phyloP scores from a whole-genome alignment of 2,888 invertebrate genomes.

The Andrena fulva region DNA sequence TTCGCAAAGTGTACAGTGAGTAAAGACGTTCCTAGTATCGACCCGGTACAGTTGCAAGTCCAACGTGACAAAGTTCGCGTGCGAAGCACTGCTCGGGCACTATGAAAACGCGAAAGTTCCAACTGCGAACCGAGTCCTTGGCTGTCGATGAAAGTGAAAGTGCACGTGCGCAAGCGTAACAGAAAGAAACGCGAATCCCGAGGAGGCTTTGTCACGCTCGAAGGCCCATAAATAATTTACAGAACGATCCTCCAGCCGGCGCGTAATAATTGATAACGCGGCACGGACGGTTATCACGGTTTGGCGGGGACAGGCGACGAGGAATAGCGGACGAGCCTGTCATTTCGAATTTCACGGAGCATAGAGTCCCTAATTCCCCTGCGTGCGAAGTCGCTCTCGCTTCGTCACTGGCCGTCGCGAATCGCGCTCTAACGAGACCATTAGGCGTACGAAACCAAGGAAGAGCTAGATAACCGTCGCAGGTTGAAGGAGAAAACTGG shows the following conservation, averaged over 20 bases:
- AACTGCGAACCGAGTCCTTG: conserved; percentile 8
- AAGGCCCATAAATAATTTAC: conserved; percentile 45
- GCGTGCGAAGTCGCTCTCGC: neutral
- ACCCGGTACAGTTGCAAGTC: neutral
- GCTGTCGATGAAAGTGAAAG: conserved; percentile 46
- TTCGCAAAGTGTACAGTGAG: neutral
- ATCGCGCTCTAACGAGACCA: conserved; percentile 55
- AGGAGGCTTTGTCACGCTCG: conserved; percentile 42
- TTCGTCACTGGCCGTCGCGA: conserved; percentile 30
- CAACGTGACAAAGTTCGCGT: neutral
- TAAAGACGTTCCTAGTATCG: conserved; percentile 2
- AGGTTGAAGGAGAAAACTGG: conserved; percentile 44
- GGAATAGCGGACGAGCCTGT: conserved; percentile 13
- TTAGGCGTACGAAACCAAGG: conserved; percentile 38
- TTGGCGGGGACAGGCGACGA: neutral
- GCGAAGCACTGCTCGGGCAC: conserved; percentile 1
- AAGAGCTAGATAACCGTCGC: conserved; percentile 2
- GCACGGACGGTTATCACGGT: conserved; percentile 34
- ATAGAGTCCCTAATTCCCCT: conserved; percentile 12
- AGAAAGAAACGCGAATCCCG: conserved; percentile 14
- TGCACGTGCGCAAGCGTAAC: conserved; percentile 26
- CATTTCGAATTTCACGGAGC: conserved; percentile 51
- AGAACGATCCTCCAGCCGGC: conserved; percentile 8
- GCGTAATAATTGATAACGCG: conserved; percentile 53
- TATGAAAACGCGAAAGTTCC: conserved; percentile 32